Base-by-base conservation (phyloP, 2,888 invertebrate species). In the Lepidochrysops patricia region DNA sequence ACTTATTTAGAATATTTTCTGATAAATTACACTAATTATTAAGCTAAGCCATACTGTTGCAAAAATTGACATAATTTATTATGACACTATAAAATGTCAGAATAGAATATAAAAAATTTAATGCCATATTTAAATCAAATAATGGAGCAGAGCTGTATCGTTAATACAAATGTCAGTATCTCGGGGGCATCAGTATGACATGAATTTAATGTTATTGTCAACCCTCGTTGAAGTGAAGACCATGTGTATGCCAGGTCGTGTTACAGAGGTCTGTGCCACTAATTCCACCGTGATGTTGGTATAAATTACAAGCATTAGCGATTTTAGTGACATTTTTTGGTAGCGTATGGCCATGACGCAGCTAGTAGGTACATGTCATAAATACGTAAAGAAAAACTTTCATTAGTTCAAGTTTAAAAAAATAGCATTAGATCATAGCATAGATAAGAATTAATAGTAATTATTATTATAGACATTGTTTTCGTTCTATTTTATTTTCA, bases 201-300 rank as follows among this genome's bases (percentile, higher is more conserved):
- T 84, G 84, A 85, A 86, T 84, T 84, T 80, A 77, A 81, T 82
- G 80, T 85, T 79, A 77, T 80, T 82, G 80, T 78, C 78, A 74
- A 77, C 84, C 85, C 86, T 78, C 76, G 77, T 77, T 77, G 76
- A 77, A 85, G 86, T 86, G 86, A 85, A 82, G 82, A 83, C 84
- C 87, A 87, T 87, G 85, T 86, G 88, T 80, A 82, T 70, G 71
- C 69, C 68, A 74, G 79, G 68, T 88, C 84, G 74, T 75, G 82
- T 88, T 87, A 82, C 88, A 74, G 74, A 72, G 76, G 76, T 75
- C 72, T 76, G 68, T 72, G 72, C 74, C 74, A 79, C 82, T 84
- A 83, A 86, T 84, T 80, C 77, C 68, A 70, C 65, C 54, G 60
- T n/a, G 19, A 1, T 67, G 35, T 2, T 5, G 70, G 65, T 52